Percentiles rank a stretch among this genome's conserved stretches.
Evolutionary conservation across 2,888 invertebrate species (phyloP).

Genomic region (Mesodorylaimus sp.): DNA sequence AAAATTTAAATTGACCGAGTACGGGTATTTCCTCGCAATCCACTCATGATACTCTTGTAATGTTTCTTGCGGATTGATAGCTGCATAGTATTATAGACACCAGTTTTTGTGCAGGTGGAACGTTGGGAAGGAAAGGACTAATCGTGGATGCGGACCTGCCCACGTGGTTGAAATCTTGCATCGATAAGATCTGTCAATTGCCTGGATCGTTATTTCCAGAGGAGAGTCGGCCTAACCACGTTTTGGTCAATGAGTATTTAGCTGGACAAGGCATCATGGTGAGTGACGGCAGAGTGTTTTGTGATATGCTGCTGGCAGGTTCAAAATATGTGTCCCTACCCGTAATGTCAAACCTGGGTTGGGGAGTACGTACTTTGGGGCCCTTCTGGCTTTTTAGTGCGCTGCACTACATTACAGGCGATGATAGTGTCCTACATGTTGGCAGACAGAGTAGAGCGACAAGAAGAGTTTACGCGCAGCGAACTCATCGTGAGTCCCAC

Average conservation of each 20-base stretch:
- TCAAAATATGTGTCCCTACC: not conserved
- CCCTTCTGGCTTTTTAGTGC: no score
- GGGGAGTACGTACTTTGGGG: no score
- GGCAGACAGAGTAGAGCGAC: no score
- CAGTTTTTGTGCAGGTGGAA: slow-evolving; percentile 45
- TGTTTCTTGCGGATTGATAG: no score
- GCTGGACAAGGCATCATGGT: slow-evolving; percentile 86
- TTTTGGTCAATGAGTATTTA: slow-evolving; percentile 78
- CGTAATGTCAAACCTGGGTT: no score
- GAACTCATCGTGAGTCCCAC: no score
- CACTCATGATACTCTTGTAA: no score
- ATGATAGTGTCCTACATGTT: not conserved
- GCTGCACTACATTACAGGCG: not conserved
- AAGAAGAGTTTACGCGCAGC: no score
- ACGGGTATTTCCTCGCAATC: no score
- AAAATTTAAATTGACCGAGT: no score
- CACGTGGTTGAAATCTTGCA: slow-evolving; percentile 55
- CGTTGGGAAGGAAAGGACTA: slow-evolving; percentile 82
- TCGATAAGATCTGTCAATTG: slow-evolving; percentile 49
- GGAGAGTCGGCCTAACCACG: slow-evolving; percentile 63
- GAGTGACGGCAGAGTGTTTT: slow-evolving; percentile 15
- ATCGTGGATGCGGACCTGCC: slow-evolving; percentile 65
- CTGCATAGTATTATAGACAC: no score
- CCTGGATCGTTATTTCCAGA: slow-evolving; percentile 45
- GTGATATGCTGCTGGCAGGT: not conserved